Conservation (phyloP, 2,113 vertebrate species). For the Aldabrachelys gigantea region DNA sequence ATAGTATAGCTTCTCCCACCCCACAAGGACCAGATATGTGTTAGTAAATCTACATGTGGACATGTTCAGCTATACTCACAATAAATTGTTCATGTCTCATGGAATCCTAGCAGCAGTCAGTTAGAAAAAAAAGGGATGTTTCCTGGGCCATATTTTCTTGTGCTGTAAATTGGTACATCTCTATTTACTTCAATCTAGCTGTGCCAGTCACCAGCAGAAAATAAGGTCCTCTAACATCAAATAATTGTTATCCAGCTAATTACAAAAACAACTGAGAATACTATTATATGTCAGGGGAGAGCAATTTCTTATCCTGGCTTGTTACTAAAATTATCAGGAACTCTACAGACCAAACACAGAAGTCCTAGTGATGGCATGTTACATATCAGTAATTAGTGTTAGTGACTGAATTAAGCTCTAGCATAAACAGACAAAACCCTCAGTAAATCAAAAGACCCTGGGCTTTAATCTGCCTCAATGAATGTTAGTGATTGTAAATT, state of each 20-base stretch:
- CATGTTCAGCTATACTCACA: neutral
- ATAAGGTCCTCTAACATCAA: neutral
- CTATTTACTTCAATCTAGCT: neutral
- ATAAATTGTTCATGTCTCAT: neutral
- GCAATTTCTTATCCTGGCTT: neutral
- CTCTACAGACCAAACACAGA: slow-evolving; percentile 1
- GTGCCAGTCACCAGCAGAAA: neutral
- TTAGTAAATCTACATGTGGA: neutral
- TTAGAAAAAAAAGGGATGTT: neutral
- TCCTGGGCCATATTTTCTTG: neutral
- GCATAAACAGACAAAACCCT: neutral
- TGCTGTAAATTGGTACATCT: neutral
- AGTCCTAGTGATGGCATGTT: neutral
- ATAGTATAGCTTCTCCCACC: neutral
- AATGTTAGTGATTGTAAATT: neutral
- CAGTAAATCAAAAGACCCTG: neutral
- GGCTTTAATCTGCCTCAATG: neutral
- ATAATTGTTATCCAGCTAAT: neutral
- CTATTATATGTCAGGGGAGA: neutral
- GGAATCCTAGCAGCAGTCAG: neutral
- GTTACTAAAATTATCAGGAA: neutral
- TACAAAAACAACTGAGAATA: neutral
- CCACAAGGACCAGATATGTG: neutral
- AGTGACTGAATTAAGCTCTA: neutral
- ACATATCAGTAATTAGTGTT: neutral